Conservation (phyloP, 2,113 vertebrate genomes). For the Merops nubicus region DNA sequence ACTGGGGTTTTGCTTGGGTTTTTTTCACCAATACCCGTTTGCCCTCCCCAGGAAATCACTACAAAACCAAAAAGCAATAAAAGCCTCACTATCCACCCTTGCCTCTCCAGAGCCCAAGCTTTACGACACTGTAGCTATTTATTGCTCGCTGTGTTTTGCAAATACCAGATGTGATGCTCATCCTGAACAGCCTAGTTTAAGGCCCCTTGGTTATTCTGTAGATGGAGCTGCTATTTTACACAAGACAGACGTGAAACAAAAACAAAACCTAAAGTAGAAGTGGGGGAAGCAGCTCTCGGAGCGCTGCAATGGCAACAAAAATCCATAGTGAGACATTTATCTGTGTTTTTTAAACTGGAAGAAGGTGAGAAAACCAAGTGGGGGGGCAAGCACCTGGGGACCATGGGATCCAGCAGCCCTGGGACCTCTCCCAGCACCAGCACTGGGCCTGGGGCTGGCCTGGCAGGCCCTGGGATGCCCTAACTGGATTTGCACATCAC, state of each 20-base stretch:
- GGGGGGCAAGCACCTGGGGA: neutral
- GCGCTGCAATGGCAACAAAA: neutral
- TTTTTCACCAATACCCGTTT: neutral
- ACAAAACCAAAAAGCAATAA: neutral
- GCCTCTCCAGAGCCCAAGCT: neutral
- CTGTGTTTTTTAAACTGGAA: neutral
- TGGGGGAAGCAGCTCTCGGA: neutral
- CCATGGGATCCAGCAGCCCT: neutral
- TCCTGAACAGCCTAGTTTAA: neutral
- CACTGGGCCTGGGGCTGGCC: neutral
- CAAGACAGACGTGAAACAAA: neutral
- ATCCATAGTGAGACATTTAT: neutral
- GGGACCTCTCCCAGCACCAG: neutral
- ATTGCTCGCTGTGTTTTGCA: neutral
- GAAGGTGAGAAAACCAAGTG: neutral
- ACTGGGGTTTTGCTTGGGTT: neutral
- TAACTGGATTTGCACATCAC: too few relatives aligned
- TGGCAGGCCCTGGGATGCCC: neutral
- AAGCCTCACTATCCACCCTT: neutral
- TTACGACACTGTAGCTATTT: neutral
- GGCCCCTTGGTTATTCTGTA: slow-evolving; percentile 28
- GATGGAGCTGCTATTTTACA: slow-evolving; percentile 49
- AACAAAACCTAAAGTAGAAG: neutral
- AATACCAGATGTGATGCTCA: slow-evolving; percentile 41
- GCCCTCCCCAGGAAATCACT: neutral